Evolutionary conservation across 2,113 vertebrate species (phyloP).

Genomic region (Gambusia holbrooki): DNA sequence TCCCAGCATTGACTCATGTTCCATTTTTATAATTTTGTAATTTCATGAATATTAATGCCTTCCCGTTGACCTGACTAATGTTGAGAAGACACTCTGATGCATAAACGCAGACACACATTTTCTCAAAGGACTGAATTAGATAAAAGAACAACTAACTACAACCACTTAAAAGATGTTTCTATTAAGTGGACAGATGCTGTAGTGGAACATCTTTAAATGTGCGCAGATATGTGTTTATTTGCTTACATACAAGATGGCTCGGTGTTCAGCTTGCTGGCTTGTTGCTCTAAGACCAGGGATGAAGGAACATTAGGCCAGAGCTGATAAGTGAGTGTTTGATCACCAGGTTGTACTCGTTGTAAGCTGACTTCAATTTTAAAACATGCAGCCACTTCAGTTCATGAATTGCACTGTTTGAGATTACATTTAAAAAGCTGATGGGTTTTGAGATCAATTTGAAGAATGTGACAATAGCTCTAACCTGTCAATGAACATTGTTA

Average conservation of each 20-base stretch:
- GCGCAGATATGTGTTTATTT: not conserved
- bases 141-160: conserved; percentile 7
- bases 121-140: conserved; percentile 14
- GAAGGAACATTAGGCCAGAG: not conserved
- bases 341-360: too few relatives aligned
- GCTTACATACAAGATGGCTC: not conserved
- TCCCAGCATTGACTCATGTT: conserved; percentile 63
- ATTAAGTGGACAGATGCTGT: not conserved
- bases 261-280: not conserved
- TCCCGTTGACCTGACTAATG: conserved; percentile 59
- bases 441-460: too few relatives aligned
- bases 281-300: not conserved
- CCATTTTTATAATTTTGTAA: conserved; percentile 68
- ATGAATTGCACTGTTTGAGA: too few relatives aligned
- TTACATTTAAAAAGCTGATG: too few relatives aligned
- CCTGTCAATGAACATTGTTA: too few relatives aligned
- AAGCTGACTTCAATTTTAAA: too few relatives aligned
- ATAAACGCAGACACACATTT: conserved; percentile 3
- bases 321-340: not conserved
- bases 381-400: too few relatives aligned
- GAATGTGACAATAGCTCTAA: too few relatives aligned
- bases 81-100: conserved; percentile 13
- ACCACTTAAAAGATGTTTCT: conserved; percentile 1
- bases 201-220: not conserved
- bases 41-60: conserved; percentile 72